These are phyloP conservation scores for Anodontia alba DNA, from an alignment of 2,888 invertebrate species.

Conservation along the genomic window DNA sequence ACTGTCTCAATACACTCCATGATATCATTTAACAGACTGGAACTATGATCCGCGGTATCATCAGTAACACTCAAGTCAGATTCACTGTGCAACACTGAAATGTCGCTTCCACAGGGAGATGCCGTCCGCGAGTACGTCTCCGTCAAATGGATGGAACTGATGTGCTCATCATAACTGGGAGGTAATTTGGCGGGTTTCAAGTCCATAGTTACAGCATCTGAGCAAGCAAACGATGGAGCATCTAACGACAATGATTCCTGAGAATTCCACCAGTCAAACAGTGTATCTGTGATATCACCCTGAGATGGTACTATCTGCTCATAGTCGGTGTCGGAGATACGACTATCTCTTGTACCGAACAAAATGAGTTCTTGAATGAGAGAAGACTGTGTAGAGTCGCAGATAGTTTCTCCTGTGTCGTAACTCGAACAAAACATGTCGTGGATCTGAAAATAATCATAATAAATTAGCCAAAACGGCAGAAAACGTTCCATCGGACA, in stretches of 20 bases:
- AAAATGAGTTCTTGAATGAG: background rate
- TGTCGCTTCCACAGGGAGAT: conserved; percentile 48
- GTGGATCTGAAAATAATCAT: background rate
- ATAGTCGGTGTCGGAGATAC: background rate
- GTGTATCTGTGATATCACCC: background rate
- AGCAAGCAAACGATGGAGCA: background rate
- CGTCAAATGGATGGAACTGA: background rate
- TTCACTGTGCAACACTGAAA: conserved; percentile 36
- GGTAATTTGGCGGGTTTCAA: conserved; percentile 2
- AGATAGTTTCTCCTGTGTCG: background rate
- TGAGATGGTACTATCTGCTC: conserved; percentile 19
- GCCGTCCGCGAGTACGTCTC: conserved; percentile 22
- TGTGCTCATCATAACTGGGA: conserved; percentile 30
- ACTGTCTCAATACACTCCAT: conserved; percentile 64
- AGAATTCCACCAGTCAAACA: background rate
- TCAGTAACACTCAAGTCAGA: background rate
- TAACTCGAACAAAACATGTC: background rate
- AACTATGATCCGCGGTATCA: conserved; percentile 17
- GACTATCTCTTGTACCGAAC: background rate
- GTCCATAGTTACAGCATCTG: background rate
- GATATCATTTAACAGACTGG: conserved; percentile 59
- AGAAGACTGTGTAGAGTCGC: background rate
- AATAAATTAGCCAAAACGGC: too few species aligned
- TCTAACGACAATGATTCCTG: background rate
- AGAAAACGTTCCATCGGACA: too few species aligned